Base-by-base conservation (phyloP, 35 echinoderm and acorn worm species). In the Ptychodera flava region DNA sequence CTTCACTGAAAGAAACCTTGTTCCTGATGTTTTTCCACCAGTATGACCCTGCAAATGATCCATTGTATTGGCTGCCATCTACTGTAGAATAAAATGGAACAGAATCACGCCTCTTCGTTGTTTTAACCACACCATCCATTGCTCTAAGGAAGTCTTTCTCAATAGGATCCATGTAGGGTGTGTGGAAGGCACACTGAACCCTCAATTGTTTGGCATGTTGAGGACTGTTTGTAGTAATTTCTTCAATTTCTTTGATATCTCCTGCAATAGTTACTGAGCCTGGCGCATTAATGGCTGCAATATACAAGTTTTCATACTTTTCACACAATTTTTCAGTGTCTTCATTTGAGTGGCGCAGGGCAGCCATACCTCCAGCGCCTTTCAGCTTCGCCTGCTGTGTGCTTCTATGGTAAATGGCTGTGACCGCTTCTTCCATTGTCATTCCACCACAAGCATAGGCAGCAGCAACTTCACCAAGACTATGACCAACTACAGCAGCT, bases 1-100 rank as follows among this genome's bases (percentile, higher is more conserved):
- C 95, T 22, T 87, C 79, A 76, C 91, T 83, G 76, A 97, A 97
- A 32, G 86, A 85, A 27, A 97, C 95, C 16, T 87, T 32, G 64
- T 91, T 91, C n/a, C 95, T 82, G 30, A 97, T 97, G 80, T 97
- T 97, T 1, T 83, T 36, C 95, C 95, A 97, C 95, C 95, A 97
- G 76, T 97, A 97, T 2, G 88, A 87, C 16, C 89, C 92, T 31
- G 85, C 87, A 85, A 97, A 93, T 31, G 86, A 86, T 87, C 89
- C 95, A 15, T 93, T 84, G 79, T 97, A 87, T 16, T 37, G 37
- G 64, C 89, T 84, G 29, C 95, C 95, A 10, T 86, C 93, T 0
- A 93, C 78, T 16, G 95, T 97, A 45, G 95, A 97, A 37, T 94
- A 97, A 34, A 97, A 38, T 1, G 89, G 89, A 37, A 87, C 83